Conservation (phyloP, 1,140 invertebrate species). For the Mya arenaria region DNA sequence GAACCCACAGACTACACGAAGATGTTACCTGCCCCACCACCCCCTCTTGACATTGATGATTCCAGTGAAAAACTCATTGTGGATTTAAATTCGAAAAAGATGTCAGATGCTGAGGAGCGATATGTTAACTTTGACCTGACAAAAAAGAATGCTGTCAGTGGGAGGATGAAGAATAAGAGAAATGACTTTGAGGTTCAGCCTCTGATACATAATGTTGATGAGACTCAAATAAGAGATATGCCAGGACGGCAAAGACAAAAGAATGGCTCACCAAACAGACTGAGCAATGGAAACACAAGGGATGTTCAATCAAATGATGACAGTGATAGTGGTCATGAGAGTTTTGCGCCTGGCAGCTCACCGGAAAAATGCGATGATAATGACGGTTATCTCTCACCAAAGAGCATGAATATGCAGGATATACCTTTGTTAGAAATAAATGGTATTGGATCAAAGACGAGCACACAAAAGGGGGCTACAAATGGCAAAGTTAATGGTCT, state of each 20-base stretch:
- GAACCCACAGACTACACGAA: slow-evolving; percentile 66
- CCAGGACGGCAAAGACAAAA: slow-evolving; percentile 35
- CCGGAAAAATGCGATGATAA: slow-evolving; percentile 66
- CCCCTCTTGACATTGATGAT: slow-evolving; percentile 32
- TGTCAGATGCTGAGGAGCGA: slow-evolving; percentile 4
- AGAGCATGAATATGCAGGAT: slow-evolving; percentile 50
- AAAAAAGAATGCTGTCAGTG: slow-evolving; percentile 59
- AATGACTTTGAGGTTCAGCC: slow-evolving; percentile 64
- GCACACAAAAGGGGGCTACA: slow-evolving; percentile 1
- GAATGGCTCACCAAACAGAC: slow-evolving; percentile 31
- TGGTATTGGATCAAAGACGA: slow-evolving; percentile 18
- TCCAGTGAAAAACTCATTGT: slow-evolving; percentile 33
- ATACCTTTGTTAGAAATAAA: slow-evolving; percentile 17
- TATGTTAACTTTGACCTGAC: slow-evolving; percentile 57
- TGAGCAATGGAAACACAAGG: slow-evolving; percentile 61
- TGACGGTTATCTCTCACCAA: slow-evolving; percentile 74
- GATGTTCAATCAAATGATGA: slow-evolving; percentile 73
- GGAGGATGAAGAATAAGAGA: slow-evolving; percentile 60
- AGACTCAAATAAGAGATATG: slow-evolving; percentile 49
- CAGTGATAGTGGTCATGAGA: slow-evolving; percentile 77
- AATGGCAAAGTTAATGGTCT: slow-evolving; percentile 37
- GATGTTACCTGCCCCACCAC: slow-evolving; percentile 66
- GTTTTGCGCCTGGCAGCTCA: slow-evolving; percentile 72
- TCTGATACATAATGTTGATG: slow-evolving; percentile 53
- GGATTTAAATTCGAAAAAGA: slow-evolving; percentile 61